These are phyloP conservation scores for Amphimedon queenslandica DNA, from an alignment of 37 sponge, comb jelly and placozoan genomes.

Conservation along the genomic window DNA sequence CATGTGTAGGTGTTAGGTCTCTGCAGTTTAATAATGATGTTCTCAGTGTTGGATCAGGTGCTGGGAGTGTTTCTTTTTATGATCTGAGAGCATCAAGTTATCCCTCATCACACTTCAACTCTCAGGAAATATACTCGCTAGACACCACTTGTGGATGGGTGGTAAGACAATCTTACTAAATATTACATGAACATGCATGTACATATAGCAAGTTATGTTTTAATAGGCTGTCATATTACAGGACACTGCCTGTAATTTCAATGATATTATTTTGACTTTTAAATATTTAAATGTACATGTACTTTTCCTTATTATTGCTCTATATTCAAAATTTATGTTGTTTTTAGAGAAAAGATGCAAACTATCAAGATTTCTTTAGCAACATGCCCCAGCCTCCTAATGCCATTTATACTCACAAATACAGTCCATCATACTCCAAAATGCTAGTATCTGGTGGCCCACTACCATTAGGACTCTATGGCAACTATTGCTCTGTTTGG, in stretches of 20 bases:
- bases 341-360: conserved; percentile 65
- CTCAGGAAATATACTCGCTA: conserved; percentile 6
- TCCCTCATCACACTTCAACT: neutral
- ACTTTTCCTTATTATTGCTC: neutral
- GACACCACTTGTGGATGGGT: conserved; percentile 48
- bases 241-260: no score
- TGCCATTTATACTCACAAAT: conserved; percentile 91
- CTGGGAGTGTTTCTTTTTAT: conserved; percentile 79
- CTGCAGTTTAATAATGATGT: conserved; percentile 71
- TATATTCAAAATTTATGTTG: neutral
- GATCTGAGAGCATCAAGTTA: conserved; percentile 65
- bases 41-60: conserved; percentile 83
- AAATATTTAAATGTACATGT: neutral
- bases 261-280: no score
- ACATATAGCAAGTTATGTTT: no score
- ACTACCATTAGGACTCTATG: conserved; percentile 80
- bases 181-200: neutral
- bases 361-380: conserved; percentile 69
- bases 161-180: conserved; percentile 16
- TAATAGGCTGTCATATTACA: no score
- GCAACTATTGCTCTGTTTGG: conserved; percentile 94
- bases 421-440: conserved; percentile 76
- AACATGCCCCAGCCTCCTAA: conserved; percentile 64
- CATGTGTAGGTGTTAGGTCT: conserved; percentile 67
- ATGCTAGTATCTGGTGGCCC: conserved; percentile 93